Conservation (phyloP, 2,113 vertebrate species). For the Saguinus midas region DNA sequence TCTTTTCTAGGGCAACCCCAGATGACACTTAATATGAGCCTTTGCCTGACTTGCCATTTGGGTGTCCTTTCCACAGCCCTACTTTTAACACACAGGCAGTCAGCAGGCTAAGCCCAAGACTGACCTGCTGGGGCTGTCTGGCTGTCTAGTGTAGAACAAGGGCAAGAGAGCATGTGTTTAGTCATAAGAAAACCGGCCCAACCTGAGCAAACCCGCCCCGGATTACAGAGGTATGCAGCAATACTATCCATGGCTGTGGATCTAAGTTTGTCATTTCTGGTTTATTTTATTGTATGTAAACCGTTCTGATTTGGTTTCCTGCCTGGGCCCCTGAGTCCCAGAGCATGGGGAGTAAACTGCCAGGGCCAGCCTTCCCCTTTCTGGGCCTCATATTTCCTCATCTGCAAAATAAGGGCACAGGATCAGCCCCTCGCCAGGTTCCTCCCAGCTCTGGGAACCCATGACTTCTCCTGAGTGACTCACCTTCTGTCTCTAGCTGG, state of each 20-base stretch:
- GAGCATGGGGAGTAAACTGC: accelerated
- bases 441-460: too few species aligned
- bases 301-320: accelerated
- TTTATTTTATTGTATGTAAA: neutral
- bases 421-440: accelerated
- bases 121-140: neutral
- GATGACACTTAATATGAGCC: neutral
- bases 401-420: accelerated
- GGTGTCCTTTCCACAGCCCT: too few species aligned
- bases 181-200: neutral
- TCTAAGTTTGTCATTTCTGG: too few species aligned
- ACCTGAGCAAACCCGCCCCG: neutral
- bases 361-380: neutral
- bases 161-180: neutral
- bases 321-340: neutral
- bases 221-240: neutral
- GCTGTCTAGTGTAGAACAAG: accelerated
- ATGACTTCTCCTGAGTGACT: neutral
- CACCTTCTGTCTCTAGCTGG: neutral
- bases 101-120: neutral
- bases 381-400: neutral
- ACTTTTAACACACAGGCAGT: neutral
- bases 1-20: neutral
- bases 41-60: neutral
- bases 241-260: accelerated